phyloP scores from a whole-genome alignment of 2,113 vertebrate genomes.

The Tenebrosternarchus preto region DNA sequence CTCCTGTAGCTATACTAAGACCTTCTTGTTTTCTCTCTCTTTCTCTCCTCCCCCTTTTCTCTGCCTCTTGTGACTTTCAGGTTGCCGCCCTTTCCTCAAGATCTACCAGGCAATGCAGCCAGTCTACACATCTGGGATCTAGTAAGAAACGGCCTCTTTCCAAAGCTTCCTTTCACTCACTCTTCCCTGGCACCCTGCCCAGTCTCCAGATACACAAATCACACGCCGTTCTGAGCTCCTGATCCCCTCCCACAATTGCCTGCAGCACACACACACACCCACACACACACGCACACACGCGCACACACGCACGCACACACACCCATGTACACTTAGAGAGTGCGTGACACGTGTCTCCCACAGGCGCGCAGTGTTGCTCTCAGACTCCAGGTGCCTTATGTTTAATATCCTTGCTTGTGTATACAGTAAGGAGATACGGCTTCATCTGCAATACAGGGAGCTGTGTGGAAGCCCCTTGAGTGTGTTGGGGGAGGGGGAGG shows the following conservation, averaged over 20 bases:
- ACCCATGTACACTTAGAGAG: conserved; percentile 13
- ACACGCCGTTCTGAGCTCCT: conserved; percentile 8
- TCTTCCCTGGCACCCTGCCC: conserved; percentile 35
- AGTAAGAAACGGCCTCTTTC: conserved; percentile 78
- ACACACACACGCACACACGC: conserved; percentile 16
- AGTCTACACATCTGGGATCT: conserved; percentile 98
- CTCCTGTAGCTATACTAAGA: conserved; percentile 27
- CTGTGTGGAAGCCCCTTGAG: not conserved
- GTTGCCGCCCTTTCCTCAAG: conserved; percentile 96
- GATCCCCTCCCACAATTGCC: not conserved
- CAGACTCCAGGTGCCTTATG: not conserved
- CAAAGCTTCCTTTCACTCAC: conserved; percentile 27
- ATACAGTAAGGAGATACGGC: conserved; percentile 2
- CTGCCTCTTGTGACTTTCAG: conserved; percentile 68
- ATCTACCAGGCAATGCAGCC: conserved; percentile 99
- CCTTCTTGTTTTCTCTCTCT: conserved; percentile 18
- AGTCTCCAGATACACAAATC: conserved; percentile 29
- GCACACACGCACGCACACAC: conserved; percentile 25
- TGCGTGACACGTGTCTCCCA: conserved; percentile 4
- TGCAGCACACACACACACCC: not conserved
- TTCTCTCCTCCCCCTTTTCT: conserved; percentile 45
- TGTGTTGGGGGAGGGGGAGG: not conserved
- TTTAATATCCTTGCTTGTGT: not conserved
- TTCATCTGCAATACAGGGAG: conserved; percentile 14
- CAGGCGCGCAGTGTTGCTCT: conserved; percentile 12